Evolutionary conservation across 2,888 invertebrate genomes (phyloP), one percentile per base, ranked within the genome.

Genomic region (Hyposoter didymator): DNA sequence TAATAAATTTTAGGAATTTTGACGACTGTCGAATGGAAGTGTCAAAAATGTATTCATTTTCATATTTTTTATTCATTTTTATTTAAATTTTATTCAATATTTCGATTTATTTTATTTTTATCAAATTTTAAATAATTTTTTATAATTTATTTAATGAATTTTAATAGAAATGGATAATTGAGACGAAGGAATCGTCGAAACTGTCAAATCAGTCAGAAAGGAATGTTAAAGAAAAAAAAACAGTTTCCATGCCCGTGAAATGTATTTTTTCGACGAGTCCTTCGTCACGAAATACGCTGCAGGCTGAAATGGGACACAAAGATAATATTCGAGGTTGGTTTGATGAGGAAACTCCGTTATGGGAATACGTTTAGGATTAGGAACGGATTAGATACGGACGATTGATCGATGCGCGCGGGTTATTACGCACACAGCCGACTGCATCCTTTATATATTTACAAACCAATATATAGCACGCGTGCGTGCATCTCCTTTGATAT

Each of bases 371-470:
- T 64, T 62, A 52, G 69, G 85, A 86, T 86, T 84, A 86, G 78
- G 84, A 86, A 84, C 67, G 85, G 85, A 83, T 86, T 83, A 84
- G 78, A 78, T 67, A 78, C 81, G 83, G 78, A 55, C 78, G 85
- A 86, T 86, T 84, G 85, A 84, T 81, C 85, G 85, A 86, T 78
- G 83, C 85, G 19, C 59, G 76, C 69, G 32, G 55, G 45, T 47
- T 59, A 67, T 47, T 59, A 67, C 74, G 64, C 19, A 39, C 47
- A 73, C 45, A 66, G 32, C 76, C 69, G 78, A 81, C 74, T 81
- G 84, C 76, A 47, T 78, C 85, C 62, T 81, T 81, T 35, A 35
- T 85, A 73, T 76, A 43, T 47, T 52, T 47, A 22, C 22, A 83
- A 59, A 35, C 4, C 4, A 3, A 70, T 73, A 69, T 72, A 78